Base-by-base conservation (phyloP, 2,888 invertebrate species). In the Apocheima hispidaria region DNA sequence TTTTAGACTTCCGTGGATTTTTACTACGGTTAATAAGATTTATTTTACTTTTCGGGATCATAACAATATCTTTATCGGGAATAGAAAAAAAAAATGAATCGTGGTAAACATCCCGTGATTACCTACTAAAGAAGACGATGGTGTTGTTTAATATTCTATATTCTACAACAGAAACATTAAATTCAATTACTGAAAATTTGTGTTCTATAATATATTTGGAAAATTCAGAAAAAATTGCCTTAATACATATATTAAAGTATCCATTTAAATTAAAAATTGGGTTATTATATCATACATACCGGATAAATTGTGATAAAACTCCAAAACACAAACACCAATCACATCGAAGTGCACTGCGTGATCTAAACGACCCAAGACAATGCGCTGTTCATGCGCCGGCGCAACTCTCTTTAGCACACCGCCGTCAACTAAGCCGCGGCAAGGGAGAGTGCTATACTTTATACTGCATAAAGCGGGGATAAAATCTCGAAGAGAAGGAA, bases 381-480 rank as follows among this genome's bases (percentile, higher is more conserved):
- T 46, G 35, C 56, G 41, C 65, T 68, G 63, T 63, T 66, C 68
- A 64, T 74, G 75, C 77, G 78, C 76, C 63, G 60, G 75, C 83
- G 77, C 80, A 68, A 64, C 65, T 60, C 65, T 60, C 73, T 50
- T 54, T 55, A 66, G 56, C 67, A 62, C 68, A 53, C 69, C 63
- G 60, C 70, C 64, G 61, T 61, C 66, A 77, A 87, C 86, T 85
- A 86, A 84, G 67, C 76, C 78, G 78, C 70, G 71, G 74, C 77
- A 83, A 81, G 79, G 82, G 80, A 77, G 35, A 52, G 56, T 40
- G 56, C 33, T 50, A 50, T 7, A 35, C 73, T 84, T 72, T 83
- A 83, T 81, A 82, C 65, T 49, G 71, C 59, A 68, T 63, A 62
- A 74, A 80, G 76, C 79, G 84, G 84, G 83, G 83, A 74, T 79